A percentile compares a stretch with the other conserved stretches of the same genome.
Evolutionary conservation across 2,888 invertebrate species (phyloP).

Genomic region (Venustoraphidia nigricollis): DNA sequence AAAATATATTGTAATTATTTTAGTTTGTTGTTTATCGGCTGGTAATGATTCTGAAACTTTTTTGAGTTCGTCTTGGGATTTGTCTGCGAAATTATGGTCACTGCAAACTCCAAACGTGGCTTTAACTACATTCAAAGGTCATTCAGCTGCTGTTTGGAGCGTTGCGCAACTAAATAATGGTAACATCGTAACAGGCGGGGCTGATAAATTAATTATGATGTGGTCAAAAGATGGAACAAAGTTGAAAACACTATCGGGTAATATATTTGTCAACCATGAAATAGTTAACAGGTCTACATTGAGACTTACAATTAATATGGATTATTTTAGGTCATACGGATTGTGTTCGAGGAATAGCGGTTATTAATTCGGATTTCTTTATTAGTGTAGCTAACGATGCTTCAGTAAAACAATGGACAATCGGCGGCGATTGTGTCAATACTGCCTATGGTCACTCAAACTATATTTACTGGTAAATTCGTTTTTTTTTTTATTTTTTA

Average conservation of each 20-base stretch:
- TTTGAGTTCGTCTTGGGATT: conserved; percentile 88
- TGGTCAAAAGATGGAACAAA: conserved; percentile 61
- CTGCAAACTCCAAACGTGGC: conserved; percentile 35
- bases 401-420: conserved; percentile 69
- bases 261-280: conserved; percentile 1
- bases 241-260: conserved; percentile 48
- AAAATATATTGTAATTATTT: conserved; percentile 9
- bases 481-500: too few relatives aligned
- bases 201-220: conserved; percentile 77
- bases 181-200: conserved; percentile 70
- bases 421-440: conserved; percentile 58
- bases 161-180: conserved; percentile 38
- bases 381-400: conserved; percentile 90
- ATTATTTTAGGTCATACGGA: conserved; percentile 65
- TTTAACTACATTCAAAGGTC: conserved; percentile 45
- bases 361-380: conserved; percentile 56
- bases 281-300: conserved; percentile 32
- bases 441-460: conserved; percentile 72
- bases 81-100: conserved; percentile 72
- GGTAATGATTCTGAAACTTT: conserved; percentile 37
- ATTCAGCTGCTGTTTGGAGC: conserved; percentile 80
- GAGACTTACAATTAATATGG: conserved; percentile 88
- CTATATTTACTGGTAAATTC: conserved; percentile 62
- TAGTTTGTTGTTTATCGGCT: conserved; percentile 33
- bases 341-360: conserved; percentile 70